A percentile compares a stretch with the other conserved stretches of the same genome.
Evolutionary conservation across 2,888 invertebrate species (phyloP).

Genomic region (Molanna angustata): DNA sequence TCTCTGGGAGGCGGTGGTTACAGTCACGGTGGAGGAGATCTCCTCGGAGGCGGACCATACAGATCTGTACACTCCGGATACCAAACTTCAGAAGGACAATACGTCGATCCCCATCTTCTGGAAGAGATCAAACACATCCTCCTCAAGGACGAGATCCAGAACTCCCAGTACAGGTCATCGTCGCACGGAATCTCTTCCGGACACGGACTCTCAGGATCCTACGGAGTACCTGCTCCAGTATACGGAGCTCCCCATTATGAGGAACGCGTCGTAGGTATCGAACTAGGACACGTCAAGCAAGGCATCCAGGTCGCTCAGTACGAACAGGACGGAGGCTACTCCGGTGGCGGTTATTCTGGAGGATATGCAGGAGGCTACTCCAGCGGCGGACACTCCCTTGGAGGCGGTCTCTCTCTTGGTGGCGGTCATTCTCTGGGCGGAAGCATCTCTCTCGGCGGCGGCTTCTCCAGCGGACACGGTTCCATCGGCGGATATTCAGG

Average conservation of each 20-base stretch:
- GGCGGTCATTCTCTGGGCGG: slow-evolving; percentile 38
- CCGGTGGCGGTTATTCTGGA: slow-evolving; percentile 38
- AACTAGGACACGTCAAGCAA: slow-evolving; percentile 80
- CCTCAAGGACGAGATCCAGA: slow-evolving; percentile 71
- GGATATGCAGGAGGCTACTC: slow-evolving; percentile 39
- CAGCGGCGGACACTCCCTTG: slow-evolving; percentile 36
- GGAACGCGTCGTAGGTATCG: slow-evolving; percentile 74
- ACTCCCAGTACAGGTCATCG: slow-evolving; percentile 52
- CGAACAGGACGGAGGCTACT: slow-evolving; percentile 62
- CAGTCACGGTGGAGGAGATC: slow-evolving; percentile 39
- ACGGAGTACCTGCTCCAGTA: slow-evolving; percentile 66
- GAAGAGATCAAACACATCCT: slow-evolving; percentile 83
- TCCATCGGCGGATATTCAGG: slow-evolving; percentile 33
- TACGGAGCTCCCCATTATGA: slow-evolving; percentile 62
- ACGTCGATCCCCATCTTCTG: slow-evolving; percentile 75
- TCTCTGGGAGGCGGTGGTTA: slow-evolving; percentile 45
- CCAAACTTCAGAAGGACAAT: slow-evolving; percentile 77
- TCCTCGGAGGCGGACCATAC: slow-evolving; percentile 71
- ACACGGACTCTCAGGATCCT: slow-evolving; percentile 58
- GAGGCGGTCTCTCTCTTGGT: slow-evolving; percentile 35
- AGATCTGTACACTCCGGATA: slow-evolving; percentile 72
- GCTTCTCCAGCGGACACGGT: slow-evolving; percentile 10
- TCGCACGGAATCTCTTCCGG: slow-evolving; percentile 50
- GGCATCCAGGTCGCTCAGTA: slow-evolving; percentile 86
- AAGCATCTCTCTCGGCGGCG: slow-evolving; percentile 42